Evolutionary conservation across 2,797 vertebrate genomes (phyloP).

Genomic region (Pangasius sanitwongsei): DNA sequence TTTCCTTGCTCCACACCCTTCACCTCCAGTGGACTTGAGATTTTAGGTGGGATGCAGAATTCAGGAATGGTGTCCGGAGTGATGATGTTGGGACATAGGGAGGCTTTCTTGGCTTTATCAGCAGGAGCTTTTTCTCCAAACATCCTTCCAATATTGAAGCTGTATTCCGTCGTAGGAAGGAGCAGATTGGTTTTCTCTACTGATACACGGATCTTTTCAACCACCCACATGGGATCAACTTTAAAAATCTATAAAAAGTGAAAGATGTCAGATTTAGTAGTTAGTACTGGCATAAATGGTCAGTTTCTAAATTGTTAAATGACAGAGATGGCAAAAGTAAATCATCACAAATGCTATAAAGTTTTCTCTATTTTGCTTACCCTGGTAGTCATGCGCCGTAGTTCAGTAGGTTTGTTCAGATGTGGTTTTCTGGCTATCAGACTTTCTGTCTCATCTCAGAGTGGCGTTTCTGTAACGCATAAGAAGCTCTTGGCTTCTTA

Average conservation of each 20-base stretch:
- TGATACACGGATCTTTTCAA: conserved; percentile 77
- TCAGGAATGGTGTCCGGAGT: conserved; percentile 92
- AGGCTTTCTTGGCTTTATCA: conserved; percentile 69
- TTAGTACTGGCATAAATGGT: conserved; percentile 27
- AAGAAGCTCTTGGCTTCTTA: conserved; percentile 68
- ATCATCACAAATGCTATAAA: not conserved
- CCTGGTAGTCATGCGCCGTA: conserved; percentile 54
- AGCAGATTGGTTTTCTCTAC: conserved; percentile 75
- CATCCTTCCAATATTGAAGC: conserved; percentile 74
- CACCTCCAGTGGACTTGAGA: conserved; percentile 69
- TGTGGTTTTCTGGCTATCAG: conserved; percentile 49
- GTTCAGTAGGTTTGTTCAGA: conserved; percentile 35
- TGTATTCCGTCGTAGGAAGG: conserved; percentile 70
- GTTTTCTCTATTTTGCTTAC: conserved; percentile 60
- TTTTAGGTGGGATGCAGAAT: conserved; percentile 90
- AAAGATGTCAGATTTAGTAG: not conserved
- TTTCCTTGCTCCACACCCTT: conserved; percentile 64
- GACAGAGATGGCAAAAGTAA: not conserved
- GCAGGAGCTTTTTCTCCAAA: conserved; percentile 71
- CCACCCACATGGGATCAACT: conserved; percentile 73
- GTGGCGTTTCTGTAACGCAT: conserved; percentile 65
- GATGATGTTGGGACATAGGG: conserved; percentile 85
- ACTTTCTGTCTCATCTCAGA: conserved; percentile 57
- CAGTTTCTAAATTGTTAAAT: not conserved
- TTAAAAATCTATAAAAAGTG: conserved; percentile 56